Evolutionary conservation across 2,888 invertebrate genomes (phyloP).

Genomic region (Machimus rusticus): DNA sequence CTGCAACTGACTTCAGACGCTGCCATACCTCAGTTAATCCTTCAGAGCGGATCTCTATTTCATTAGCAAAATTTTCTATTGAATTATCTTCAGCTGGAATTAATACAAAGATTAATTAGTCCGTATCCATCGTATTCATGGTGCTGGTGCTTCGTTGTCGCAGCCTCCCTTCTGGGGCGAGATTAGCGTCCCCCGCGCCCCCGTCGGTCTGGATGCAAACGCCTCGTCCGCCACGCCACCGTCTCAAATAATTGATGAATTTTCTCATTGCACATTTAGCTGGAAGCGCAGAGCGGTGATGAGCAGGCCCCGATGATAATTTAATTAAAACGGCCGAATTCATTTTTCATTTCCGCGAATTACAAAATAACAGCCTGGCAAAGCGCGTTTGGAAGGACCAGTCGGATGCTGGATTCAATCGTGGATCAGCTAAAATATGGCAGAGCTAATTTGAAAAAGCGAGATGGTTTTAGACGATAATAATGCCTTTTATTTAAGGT

Average conservation of each 20-base stretch:
- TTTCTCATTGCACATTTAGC: constrained; percentile 37
- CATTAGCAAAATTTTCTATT: constrained; percentile 32
- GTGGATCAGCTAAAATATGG: neutral
- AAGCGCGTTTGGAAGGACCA: neutral
- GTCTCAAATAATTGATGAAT: constrained; percentile 31
- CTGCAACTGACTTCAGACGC: neutral
- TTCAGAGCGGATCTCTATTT: constrained; percentile 1
- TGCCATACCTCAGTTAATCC: neutral
- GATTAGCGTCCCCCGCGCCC: neutral
- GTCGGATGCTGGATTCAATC: neutral
- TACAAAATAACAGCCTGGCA: neutral
- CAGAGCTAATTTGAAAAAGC: neutral
- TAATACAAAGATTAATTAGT: constrained; percentile 39
- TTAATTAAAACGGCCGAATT: constrained; percentile 38
- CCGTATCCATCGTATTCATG: neutral
- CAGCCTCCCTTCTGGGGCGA: neutral
- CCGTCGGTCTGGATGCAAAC: neutral
- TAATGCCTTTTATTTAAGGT: neutral
- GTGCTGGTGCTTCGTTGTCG: neutral
- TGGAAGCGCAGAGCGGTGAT: neutral
- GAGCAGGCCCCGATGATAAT: constrained; percentile 22
- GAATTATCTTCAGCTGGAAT: constrained; percentile 35
- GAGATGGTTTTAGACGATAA: neutral
- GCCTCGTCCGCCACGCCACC: neutral
- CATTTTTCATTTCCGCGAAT: constrained; percentile 26